Base-by-base conservation (phyloP, 2,888 invertebrate species). In the Andricus quercusramuli region DNA sequence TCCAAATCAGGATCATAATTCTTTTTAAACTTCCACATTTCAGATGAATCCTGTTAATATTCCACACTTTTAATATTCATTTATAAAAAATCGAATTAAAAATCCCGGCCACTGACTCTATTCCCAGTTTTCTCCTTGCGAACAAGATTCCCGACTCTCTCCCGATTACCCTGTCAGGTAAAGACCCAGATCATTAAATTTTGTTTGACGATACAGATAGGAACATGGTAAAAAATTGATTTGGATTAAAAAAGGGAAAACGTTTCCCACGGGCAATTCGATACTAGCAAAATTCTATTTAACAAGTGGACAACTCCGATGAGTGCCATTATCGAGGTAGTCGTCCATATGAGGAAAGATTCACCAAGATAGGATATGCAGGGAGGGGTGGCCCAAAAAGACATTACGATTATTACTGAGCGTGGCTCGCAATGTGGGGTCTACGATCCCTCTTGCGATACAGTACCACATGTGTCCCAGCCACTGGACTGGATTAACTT, bases 321-420 rank as follows among this genome's bases (percentile, higher is more conserved):
- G 47, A 56, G 74, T 32, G 13, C 56, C 32, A 74, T 74, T 74
- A 74, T 56, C 74, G 56, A 74, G 32, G 29, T 44, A 25, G 70
- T 37, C 32, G 6, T 32, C 32, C 56, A 74, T 78, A 68, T 81
- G 83, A 77, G 83, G 78, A 77, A 51, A 77, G 79, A 79, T 79
- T 78, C 70, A 68, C 51, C 70, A 56, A 74, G 29, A 66, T 62
- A 78, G 67, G 68, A 68, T 25, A 77, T 62, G 81, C 78, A 83
- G 79, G 82, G 84, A 83, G 79, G 82, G 85, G 83, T 85, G 83
- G 88, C 88, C 89, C 86, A 88, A 90, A 90, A 91, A 90, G 91
- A 90, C 92, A 92, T 93, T 93, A 92, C 91, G 91, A 91, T 92
- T 92, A 93, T 93, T 93, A 91, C 90, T 86, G 87, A 86, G 88